Base-by-base conservation (phyloP, 2,888 invertebrate genomes). In the Drosophila maculinotata region DNA sequence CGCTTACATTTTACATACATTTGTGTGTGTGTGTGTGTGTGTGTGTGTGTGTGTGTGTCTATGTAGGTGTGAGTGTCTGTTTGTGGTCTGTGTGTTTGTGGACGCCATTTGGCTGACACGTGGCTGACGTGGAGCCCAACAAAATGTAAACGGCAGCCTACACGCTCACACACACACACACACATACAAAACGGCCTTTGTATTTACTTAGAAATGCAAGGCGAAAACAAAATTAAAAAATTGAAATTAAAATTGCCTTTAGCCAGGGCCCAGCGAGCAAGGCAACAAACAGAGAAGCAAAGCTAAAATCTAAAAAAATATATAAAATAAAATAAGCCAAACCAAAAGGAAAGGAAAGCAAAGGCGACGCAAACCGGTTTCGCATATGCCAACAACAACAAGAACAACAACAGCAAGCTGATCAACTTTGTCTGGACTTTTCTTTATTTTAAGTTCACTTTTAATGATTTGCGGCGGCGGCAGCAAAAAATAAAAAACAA, bases 371-470 rank as follows among this genome's bases (percentile, higher is more conserved):
- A 77, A 86, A 87, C 82, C 84, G 82, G 87, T 87, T 82, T 80
- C 20, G 42, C 60, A 56, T n/a, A n/a, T 42, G 25, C 33, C 30
- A 60, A 39, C 25, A 52, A 58, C 63, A 62, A 39, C 42, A 39
- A 42, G 47, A 45, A 39, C 42, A 52, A 39, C 54, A 52, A 38
- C 52, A 53, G 20, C 30, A 48, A 64, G 56, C 66, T 47, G 52
- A 63, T 62, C 70, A 80, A 83, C 68, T 77, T 86, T 83, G 86
- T 83, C 83, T 86, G 87, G 84, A 84, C 81, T 86, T 86, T 86
- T 83, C 79, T 75, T 80, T 85, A 79, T 80, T 82, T 82, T 82
- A 83, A 81, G 82, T 83, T 83, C 76, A 83, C 87, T 83, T 87
- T 83, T 87, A 81, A 83, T 83, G 87, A 87, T 80, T 87, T 84